Evolutionary conservation across 2,888 invertebrate genomes (phyloP), one percentile per base, ranked within the genome.

Genomic region (Mayetiola destructor): DNA sequence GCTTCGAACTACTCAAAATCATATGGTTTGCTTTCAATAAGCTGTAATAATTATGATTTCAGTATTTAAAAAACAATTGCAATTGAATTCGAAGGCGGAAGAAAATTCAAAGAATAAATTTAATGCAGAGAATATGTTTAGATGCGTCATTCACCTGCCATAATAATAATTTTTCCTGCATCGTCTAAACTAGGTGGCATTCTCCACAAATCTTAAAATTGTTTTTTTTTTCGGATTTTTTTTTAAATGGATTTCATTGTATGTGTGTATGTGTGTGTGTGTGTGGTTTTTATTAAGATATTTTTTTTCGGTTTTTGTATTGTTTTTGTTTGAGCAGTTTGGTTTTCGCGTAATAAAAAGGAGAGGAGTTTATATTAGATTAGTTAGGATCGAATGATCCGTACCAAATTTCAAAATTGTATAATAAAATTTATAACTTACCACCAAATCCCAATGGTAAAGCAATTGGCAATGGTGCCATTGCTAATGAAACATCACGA

Each of bases 401-500:
- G 20, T 14, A 21, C 20, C 20, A 40, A 20, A 27, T 48, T 27
- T 48, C 4, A 16, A 39, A 48, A 18, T 48, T 10, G 20, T 32
- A 18, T 4, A 29, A 16, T 30, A 16, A 30, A 52, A 52, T 21
- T 10, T 29, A n/a, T 1, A 56, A 56, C 42, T 64, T 64, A 73
- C 72, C 73, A 67, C 75, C 62, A 63, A 73, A 70, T 59, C 73
- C 73, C 2, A 73, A 61, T 3, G 73, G 73, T 35, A 73, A 61
- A 8, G 73, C 73, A 59, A 73, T 73, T 14, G 73, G 73, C 6
- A 73, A 60, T 8, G 73, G 73, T 1, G 73, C 73, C 71, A 73
- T 73, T 3, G 73, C 72, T 1, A 73, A 64, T 0, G 71, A 72
- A 10, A 72, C 68, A 66, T 82, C 82, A 10, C 80, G 75, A 64